These are phyloP conservation scores for Myiotriccus ornatus DNA, from an alignment of 2,797 vertebrate species.

Conservation along the genomic window DNA sequence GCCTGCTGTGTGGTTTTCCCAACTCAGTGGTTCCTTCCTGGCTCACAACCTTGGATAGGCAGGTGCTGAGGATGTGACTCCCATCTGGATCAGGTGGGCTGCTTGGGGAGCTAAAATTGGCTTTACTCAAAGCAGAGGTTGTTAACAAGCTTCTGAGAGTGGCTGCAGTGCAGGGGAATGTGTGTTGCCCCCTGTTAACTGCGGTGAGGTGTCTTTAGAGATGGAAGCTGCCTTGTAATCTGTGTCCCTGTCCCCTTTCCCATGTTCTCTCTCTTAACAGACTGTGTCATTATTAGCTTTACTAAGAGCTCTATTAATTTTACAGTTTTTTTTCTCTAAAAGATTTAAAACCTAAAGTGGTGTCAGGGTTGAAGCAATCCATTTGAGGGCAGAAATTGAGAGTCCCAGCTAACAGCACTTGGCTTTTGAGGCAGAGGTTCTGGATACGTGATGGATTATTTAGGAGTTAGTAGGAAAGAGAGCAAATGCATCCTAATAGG, in stretches of 20 bases:
- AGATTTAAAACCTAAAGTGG: not conserved
- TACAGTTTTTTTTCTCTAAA: not conserved
- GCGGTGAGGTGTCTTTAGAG: not conserved
- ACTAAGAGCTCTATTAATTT: not conserved
- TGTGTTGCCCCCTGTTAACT: not conserved
- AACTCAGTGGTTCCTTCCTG: not conserved
- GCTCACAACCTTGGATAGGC: accelerated
- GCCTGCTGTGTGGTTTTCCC: not conserved
- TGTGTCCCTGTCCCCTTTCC: not conserved
- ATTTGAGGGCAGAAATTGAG: not conserved
- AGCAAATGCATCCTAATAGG: not conserved
- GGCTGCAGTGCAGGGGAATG: not conserved
- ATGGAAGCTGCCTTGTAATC: not conserved
- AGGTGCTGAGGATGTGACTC: accelerated
- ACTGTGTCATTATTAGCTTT: not conserved
- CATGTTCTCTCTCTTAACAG: not conserved
- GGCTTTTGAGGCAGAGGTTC: constrained; percentile 2
- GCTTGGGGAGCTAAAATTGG: not conserved
- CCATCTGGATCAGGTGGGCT: not conserved
- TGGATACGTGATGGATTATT: not conserved
- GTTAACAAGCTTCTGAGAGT: not conserved
- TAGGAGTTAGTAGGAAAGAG: not conserved
- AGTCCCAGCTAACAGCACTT: not conserved
- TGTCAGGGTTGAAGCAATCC: not conserved
- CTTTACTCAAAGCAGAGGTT: not conserved